Base-by-base conservation (phyloP, 2,888 invertebrate species). In the Mesochorus sp. region DNA sequence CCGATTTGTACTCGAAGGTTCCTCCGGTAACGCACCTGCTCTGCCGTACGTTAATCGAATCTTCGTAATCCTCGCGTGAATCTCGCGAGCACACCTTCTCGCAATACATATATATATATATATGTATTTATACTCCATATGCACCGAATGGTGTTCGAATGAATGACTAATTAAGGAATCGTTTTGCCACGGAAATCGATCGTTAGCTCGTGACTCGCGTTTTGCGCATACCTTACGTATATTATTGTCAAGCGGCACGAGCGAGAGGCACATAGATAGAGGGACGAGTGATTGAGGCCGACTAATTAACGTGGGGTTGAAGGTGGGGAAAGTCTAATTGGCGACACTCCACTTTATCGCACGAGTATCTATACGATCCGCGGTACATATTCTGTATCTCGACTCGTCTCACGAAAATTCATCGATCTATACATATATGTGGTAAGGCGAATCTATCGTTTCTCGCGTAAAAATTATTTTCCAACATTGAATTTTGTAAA, bases 81-180 rank as follows among this genome's bases (percentile, higher is more conserved):
- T 66, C 66, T 53, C 39, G 14, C 8, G 28, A 26, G 39, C 19
- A 14, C 21, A 31, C 6, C 34, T 14, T 24, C 64, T 49, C 12
- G n/a, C n/a, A n/a, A n/a, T n/a, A n/a, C n/a, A n/a, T n/a, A n/a
- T n/a, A n/a, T n/a, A n/a, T n/a, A n/a, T n/a, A n/a, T n/a, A n/a
- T n/a, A n/a, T n/a, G n/a, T n/a, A n/a, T n/a, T n/a, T n/a, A n/a
- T n/a, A n/a, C 17, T 66, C 26, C 21, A 17, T 34, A 10, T 12
- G 26, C 42, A 24, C 24, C 21, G 8, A 34, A 51, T 24, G 64
- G 55, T 47, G 53, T 51, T 62, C 55, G 51, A 71, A 61, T 57
- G 77, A 79, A 79, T 73, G 64, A 79, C 80, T 79, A 82, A 82
- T 82, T 82, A 79, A 74, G 74, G 57, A 82, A 77, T 79, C 76